These are phyloP conservation scores for Acromyrmex heyeri DNA, from an alignment of 1,140 invertebrate species.

Conservation along the genomic window DNA sequence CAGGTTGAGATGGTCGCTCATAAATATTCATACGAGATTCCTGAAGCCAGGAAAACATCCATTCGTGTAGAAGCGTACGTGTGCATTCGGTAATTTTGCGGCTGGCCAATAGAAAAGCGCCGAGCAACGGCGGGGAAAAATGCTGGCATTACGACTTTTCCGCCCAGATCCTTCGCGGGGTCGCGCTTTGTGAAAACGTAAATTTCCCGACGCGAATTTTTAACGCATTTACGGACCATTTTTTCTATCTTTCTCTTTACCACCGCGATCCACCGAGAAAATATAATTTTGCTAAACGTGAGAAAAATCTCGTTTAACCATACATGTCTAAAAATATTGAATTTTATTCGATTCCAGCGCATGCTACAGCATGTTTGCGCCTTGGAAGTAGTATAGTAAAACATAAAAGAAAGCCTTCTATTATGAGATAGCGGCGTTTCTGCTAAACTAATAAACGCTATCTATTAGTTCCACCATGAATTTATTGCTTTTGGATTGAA, in stretches of 20 bases:
- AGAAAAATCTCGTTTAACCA: background rate
- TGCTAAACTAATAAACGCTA: too few species aligned
- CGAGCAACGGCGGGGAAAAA: conserved; percentile 38
- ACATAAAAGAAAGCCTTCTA: too few species aligned
- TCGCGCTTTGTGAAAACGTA: background rate
- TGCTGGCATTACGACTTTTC: conserved; percentile 47
- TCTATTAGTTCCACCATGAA: too few species aligned
- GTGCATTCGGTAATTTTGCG: conserved; percentile 69
- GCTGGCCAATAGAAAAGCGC: conserved; percentile 61
- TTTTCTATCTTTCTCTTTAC: background rate
- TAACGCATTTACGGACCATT: background rate
- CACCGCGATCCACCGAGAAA: background rate
- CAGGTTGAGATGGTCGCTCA: conserved; percentile 80
- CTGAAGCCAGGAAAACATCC: conserved; percentile 82
- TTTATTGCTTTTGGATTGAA: too few species aligned
- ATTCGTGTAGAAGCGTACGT: conserved; percentile 73
- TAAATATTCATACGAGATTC: conserved; percentile 85
- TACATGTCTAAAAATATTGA: background rate
- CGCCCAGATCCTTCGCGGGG: background rate
- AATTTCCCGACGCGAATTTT: conserved; percentile 28
- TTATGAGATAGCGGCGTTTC: too few species aligned
- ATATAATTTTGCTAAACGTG: conserved; percentile 2
- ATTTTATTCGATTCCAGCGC: background rate
- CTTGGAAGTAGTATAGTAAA: too few species aligned
- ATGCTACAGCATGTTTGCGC: too few species aligned